A percentile compares a stretch with the other conserved stretches of the same genome.
Evolutionary conservation across 2,888 invertebrate genomes (phyloP).

Genomic region (Leptarthrus brevirostris): DNA sequence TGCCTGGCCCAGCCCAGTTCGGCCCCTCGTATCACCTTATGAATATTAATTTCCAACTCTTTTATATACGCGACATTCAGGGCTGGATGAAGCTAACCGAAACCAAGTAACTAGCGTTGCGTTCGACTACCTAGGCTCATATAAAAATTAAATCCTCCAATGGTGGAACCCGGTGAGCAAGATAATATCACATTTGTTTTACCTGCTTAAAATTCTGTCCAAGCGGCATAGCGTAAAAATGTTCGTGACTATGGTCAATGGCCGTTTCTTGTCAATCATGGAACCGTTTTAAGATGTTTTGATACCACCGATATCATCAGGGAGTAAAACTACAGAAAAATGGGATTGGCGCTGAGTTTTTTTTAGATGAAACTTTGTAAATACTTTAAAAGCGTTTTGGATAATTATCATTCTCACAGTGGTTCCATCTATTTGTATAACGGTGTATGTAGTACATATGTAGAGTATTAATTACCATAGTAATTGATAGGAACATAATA

Average conservation of each 20-base stretch:
- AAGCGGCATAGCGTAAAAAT: neutral
- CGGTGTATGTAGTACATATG: too few species aligned
- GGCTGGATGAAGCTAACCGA: slow-evolving; percentile 2
- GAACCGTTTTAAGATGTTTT: slow-evolving; percentile 1
- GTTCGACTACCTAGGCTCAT: neutral
- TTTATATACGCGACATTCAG: neutral
- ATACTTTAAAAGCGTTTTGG: too few species aligned
- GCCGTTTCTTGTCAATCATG: neutral
- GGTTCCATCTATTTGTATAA: too few species aligned
- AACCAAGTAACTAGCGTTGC: too few species aligned
- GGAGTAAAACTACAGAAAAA: neutral
- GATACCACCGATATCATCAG: slow-evolving; percentile 12
- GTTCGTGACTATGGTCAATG: slow-evolving; percentile 33
- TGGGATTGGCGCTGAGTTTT: slow-evolving; percentile 26
- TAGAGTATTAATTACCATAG: too few species aligned
- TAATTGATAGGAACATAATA: too few species aligned
- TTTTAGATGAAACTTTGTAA: too few species aligned
- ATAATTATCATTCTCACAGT: too few species aligned
- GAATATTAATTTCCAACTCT: slow-evolving; percentile 38
- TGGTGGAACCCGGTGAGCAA: neutral
- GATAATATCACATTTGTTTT: neutral
- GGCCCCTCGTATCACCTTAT: slow-evolving; percentile 28
- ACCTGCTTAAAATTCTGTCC: slow-evolving; percentile 33
- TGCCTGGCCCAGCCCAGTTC: slow-evolving; percentile 1
- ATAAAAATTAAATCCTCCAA: slow-evolving; percentile 40